Evolutionary conservation across 2,113 vertebrate species (phyloP).

Genomic region (Microtus ochrogaster): DNA sequence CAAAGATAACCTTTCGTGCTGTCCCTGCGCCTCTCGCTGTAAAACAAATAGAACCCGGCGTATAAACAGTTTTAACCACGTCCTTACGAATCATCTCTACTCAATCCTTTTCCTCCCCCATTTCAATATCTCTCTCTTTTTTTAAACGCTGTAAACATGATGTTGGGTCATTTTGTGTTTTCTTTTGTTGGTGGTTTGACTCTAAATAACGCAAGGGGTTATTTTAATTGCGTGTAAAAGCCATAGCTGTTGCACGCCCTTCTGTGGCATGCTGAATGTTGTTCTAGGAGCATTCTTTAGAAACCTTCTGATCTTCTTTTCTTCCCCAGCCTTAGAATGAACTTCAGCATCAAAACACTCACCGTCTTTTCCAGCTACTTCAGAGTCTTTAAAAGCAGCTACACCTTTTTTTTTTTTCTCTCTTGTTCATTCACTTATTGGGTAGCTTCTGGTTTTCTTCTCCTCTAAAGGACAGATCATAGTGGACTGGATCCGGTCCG

Average conservation of each 20-base stretch:
- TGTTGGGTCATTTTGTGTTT: constrained; percentile 77
- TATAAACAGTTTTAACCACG: constrained; percentile 90
- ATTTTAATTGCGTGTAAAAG: constrained; percentile 84
- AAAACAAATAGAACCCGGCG: constrained; percentile 90
- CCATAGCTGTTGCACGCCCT: constrained; percentile 71
- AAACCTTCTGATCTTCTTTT: constrained; percentile 33
- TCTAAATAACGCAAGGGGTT: constrained; percentile 80
- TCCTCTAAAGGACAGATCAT: background rate
- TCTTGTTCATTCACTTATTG: background rate
- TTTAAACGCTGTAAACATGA: constrained; percentile 49
- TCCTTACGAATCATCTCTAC: constrained; percentile 88
- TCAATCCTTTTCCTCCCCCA: constrained; percentile 70
- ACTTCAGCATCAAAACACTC: background rate
- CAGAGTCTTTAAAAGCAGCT: background rate
- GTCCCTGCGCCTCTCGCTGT: constrained; percentile 86
- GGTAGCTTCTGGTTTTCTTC: constrained; percentile 13
- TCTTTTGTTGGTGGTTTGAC: constrained; percentile 78
- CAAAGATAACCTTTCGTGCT: constrained; percentile 93
- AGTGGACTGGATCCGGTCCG: fast-evolving
- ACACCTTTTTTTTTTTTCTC: background rate
- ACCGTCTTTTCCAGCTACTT: constrained; percentile 8
- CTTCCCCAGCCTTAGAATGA: background rate
- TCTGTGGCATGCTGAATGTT: constrained; percentile 56
- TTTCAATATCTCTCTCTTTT: constrained; percentile 51
- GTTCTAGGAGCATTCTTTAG: constrained; percentile 17